These are phyloP conservation scores for Microtus pennsylvanicus DNA, from an alignment of 2,113 vertebrate genomes.

Conservation along the genomic window DNA sequence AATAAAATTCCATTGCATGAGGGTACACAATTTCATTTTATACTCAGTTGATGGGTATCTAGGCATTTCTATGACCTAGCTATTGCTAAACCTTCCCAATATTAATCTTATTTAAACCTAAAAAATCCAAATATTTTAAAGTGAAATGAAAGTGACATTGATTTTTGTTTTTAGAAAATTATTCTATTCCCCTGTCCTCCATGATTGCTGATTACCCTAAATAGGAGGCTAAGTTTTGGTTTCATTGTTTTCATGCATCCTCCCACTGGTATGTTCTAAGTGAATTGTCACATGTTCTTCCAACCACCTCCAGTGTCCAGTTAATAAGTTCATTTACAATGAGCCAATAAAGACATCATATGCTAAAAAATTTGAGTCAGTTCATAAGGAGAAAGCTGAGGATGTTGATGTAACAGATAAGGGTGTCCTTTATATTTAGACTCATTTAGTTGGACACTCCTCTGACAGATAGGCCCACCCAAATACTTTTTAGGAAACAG, in stretches of 20 bases:
- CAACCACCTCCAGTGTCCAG: too few relatives aligned
- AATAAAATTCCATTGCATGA: neutral
- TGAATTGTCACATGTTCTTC: neutral
- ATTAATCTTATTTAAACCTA: neutral
- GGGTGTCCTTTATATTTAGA: neutral
- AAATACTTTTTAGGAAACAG: neutral
- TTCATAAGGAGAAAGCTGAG: constrained; percentile 33
- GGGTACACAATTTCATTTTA: too few relatives aligned
- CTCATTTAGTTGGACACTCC: neutral
- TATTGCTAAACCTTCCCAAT: neutral
- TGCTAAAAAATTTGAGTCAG: neutral
- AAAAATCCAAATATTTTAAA: constrained; percentile 36
- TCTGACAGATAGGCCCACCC: neutral
- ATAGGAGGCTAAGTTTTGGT: neutral
- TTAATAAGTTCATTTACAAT: neutral
- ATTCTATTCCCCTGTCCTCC: neutral
- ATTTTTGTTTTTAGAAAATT: neutral
- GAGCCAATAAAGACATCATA: neutral
- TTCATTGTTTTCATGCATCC: neutral
- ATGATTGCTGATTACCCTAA: neutral
- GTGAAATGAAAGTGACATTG: neutral
- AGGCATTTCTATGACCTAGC: neutral
- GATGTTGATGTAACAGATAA: neutral
- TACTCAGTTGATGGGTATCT: neutral
- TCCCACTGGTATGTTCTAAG: neutral